phyloP scores from a whole-genome alignment of 2,888 invertebrate species.

The Platerodrilus igneus region DNA sequence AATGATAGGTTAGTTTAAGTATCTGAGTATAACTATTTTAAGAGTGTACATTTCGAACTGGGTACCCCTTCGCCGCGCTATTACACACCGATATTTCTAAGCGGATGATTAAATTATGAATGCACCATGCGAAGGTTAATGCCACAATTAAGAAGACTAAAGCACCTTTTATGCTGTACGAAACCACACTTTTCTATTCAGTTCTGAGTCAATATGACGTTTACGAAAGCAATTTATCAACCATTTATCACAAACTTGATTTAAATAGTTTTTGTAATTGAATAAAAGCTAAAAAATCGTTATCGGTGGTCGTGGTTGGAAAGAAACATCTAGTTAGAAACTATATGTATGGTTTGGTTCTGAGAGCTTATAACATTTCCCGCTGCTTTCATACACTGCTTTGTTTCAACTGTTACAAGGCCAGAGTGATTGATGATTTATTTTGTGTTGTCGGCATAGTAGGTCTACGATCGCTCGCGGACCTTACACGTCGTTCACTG shows the following conservation, averaged over 20 bases:
- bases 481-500: conserved; percentile 23
- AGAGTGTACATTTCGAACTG: no score
- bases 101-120: no score
- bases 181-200: no score
- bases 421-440: conserved; percentile 49
- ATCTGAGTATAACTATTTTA: no score
- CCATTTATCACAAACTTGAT: conserved; percentile 42
- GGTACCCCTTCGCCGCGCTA: no score
- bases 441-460: conserved; percentile 48
- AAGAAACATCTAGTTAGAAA: conserved; percentile 42
- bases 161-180: no score
- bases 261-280: conserved; percentile 42
- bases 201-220: conserved; percentile 29
- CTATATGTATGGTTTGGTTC: conserved; percentile 46
- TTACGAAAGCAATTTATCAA: conserved; percentile 41
- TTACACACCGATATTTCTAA: no score
- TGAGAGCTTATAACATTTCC: no score
- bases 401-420: conserved; percentile 47
- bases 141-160: no score
- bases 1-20: no score
- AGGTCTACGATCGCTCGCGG: conserved; percentile 41
- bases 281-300: conserved; percentile 35
- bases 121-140: no score
- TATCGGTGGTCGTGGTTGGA: conserved; percentile 2
- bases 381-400: conserved; percentile 45